Conservation (phyloP, 2,888 invertebrate genomes). For the Lasioglossum marginatum region DNA sequence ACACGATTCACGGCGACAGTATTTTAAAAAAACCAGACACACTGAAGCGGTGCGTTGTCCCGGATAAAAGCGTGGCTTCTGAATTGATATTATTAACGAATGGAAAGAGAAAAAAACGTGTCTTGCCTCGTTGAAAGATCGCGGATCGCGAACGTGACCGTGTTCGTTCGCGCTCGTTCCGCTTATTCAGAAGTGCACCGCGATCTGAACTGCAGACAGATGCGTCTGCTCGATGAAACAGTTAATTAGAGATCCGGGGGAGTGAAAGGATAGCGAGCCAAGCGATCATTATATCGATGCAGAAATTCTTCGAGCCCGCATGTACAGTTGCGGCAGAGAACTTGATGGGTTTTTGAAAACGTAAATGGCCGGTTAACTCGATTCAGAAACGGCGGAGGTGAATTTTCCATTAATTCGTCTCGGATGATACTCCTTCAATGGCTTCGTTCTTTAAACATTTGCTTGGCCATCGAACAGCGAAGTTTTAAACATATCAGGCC, state of each 20-base stretch:
- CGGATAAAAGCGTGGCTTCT: neutral
- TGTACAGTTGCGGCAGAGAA: neutral
- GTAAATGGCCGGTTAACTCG: neutral
- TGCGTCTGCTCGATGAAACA: constrained; percentile 79
- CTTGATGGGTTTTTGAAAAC: neutral
- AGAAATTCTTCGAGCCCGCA: constrained; percentile 4
- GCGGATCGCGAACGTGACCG: neutral
- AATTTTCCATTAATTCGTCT: neutral
- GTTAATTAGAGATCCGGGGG: constrained; percentile 82
- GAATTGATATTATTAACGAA: constrained; percentile 14
- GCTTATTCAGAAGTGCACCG: neutral
- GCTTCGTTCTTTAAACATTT: neutral
- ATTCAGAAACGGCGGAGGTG: neutral
- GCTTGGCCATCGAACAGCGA: neutral
- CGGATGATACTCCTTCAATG: neutral
- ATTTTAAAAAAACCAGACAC: neutral
- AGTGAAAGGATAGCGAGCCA: constrained; percentile 62
- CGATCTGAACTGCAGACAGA: constrained; percentile 19
- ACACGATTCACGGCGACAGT: neutral
- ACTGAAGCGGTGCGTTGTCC: neutral
- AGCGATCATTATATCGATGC: constrained; percentile 32
- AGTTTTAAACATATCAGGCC: neutral
- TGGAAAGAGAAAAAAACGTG: neutral
- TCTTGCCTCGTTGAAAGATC: constrained; percentile 3
- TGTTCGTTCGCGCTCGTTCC: constrained; percentile 7